Evolutionary conservation across 2,888 invertebrate genomes (phyloP), one percentile per base, ranked within the genome.

Genomic region (Euzophera pinguis): DNA sequence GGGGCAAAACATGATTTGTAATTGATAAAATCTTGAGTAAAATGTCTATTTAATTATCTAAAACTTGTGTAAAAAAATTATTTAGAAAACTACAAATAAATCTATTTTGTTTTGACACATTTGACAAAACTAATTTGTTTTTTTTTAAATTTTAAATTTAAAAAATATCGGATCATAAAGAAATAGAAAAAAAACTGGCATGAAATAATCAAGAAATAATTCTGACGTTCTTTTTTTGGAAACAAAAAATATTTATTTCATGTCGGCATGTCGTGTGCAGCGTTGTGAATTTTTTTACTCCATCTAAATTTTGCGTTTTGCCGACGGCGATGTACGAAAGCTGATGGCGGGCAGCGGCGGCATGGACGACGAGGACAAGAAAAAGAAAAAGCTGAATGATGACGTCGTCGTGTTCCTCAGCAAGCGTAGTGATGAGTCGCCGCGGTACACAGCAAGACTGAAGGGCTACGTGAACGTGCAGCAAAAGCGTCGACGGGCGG

Each of bases 1-100:
- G 0, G 84, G 75, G 53, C 81, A 76, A 65, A 86, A 88, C 90
- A 90, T 89, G 58, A 50, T 76, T 66, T 7, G 8, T 35, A 12
- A 47, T 48, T 35, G 12, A 14, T 35, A 22, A n/a, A n/a, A n/a
- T n/a, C 16, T 14, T 38, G 7, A 38, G 12, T 38, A 38, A 3
- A 38, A 12, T n/a, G 17, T 6, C 6, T n/a, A 17, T 42, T 12
- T n/a, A 27, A 27, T n/a, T 42, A 43, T 43, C 27, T 13, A 34
- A 47, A 47, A 17, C 10, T 29, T 6, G 2, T 12, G 37, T 47
- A 17, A 37, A 35, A 34, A 38, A 38, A 16, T 39, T 39, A 16
- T 16, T 39, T 16, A 39, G 10, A 34, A 12, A 29, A 27, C 27
- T 32, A 9, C 32, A 32, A 22, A 22, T 32, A 32, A 32, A 32